Evolutionary conservation across 1,140 invertebrate species (phyloP), one percentile per base, ranked within the genome.

Genomic region (Halictus rubicundus): DNA sequence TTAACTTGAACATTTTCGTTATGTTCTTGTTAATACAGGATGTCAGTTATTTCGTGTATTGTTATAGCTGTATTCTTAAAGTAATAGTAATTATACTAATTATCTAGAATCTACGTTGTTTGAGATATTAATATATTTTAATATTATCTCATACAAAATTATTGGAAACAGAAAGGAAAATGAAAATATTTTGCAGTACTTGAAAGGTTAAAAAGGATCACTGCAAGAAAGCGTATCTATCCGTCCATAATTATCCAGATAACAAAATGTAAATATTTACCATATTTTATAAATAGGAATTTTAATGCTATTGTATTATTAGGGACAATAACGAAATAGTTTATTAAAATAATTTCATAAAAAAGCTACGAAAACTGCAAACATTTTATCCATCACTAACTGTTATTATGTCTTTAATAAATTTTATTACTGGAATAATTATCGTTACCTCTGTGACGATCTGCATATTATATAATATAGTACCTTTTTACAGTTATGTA

Each of bases 191-290:
- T 9, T 61, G 21, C 21, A n/a, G 21, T n/a, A 7, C n/a, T n/a
- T 57, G 54, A 27, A 14, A 10, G 23, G 59, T 27, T 54, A 72
- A 39, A 49, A 46, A 70, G 37, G 14, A 32, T 25, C 25, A 66
- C 66, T 49, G 21, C 21, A 27, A 68, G 12, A 27, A 32, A 74
- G 32, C 42, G 54, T 61, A 63, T 71, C 39, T 59, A 71, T 85
- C 83, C 82, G 82, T 85, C 83, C 83, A 85, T 83, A 2, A 46
- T 80, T 80, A 75, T 49, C 37, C 49, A 81, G 25, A 76, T 63
- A 46, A 75, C 54, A 69, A 1, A 70, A 61, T 69, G 32, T 79
- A 74, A 32, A 42, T 73, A 73, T 68, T 83, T 57, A 79, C 70
- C 27, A 39, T 63, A 70, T 71, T 59, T 27, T 66, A 32, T 57